phyloP scores from a whole-genome alignment of 2,797 vertebrate genomes.

The Lithobates sylvaticus region DNA sequence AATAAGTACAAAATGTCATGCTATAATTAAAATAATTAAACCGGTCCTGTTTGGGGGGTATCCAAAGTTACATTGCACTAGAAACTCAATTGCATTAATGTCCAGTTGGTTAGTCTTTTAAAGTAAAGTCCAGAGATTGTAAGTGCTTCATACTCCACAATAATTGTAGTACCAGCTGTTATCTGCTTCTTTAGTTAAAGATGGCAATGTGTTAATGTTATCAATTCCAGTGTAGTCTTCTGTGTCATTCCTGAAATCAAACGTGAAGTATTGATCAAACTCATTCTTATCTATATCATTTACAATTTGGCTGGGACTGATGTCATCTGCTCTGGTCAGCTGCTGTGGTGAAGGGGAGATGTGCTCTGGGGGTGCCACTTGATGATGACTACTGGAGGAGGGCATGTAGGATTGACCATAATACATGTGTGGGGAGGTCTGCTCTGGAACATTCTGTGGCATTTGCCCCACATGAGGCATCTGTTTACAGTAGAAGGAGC shows the following conservation, averaged over 20 bases:
- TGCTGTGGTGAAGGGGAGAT: constrained; percentile 81
- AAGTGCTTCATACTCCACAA: constrained; percentile 21
- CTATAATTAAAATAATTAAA: neutral
- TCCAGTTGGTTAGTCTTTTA: neutral
- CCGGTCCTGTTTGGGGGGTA: neutral
- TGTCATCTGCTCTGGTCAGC: constrained; percentile 76
- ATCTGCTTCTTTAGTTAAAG: constrained; percentile 7
- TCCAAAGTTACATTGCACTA: neutral
- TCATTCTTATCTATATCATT: constrained; percentile 90
- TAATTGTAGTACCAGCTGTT: constrained; percentile 32
- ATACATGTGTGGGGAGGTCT: constrained; percentile 77
- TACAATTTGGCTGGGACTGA: constrained; percentile 83
- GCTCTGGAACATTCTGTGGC: constrained; percentile 62
- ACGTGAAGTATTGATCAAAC: constrained; percentile 90
- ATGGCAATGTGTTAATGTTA: neutral
- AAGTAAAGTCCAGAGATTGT: neutral
- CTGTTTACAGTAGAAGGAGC: constrained; percentile 68
- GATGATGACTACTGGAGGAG: constrained; percentile 56
- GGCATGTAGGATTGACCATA: constrained; percentile 78
- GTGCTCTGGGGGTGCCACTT: constrained; percentile 71
- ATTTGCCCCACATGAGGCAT: constrained; percentile 61
- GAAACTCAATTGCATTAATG: neutral
- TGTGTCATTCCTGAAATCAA: neutral
- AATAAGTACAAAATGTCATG: constrained; percentile 10
- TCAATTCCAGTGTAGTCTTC: neutral